Percentiles rank a stretch among this genome's conserved stretches.
Evolutionary conservation across 2,113 vertebrate genomes (phyloP).

Genomic region (Sylvietta virens): DNA sequence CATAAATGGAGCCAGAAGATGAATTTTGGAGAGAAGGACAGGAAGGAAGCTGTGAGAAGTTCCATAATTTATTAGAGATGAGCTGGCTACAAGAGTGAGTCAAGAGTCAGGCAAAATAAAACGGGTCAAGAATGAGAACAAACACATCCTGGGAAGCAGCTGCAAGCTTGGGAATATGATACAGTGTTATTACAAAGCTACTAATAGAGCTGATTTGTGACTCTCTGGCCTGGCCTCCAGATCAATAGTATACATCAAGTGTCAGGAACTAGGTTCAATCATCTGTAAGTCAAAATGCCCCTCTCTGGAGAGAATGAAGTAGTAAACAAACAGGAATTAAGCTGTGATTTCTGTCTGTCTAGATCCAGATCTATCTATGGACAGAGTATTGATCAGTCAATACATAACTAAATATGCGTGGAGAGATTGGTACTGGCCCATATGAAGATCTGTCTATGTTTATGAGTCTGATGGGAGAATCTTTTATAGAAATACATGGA

Average conservation of each 20-base stretch:
- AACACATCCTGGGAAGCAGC: neutral
- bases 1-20: neutral
- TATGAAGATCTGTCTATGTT: neutral
- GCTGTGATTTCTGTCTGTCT: neutral
- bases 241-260: neutral
- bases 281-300: neutral
- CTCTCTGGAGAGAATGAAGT: neutral
- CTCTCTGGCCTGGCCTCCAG: neutral
- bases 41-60: neutral
- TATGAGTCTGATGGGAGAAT: neutral
- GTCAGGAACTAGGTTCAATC: neutral
- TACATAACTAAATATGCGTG: neutral
- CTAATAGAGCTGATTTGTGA: neutral
- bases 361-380: neutral
- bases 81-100: neutral
- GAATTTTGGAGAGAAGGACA: neutral
- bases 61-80: neutral
- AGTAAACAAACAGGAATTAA: neutral
- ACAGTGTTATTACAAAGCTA: neutral
- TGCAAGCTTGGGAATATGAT: neutral
- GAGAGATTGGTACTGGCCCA: neutral
- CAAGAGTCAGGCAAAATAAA: neutral
- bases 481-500: neutral
- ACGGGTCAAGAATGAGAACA: constrained; percentile 7
- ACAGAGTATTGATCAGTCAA: neutral